A percentile compares a stretch with the other conserved stretches of the same genome.
phyloP scores from a whole-genome alignment of 1,140 invertebrate genomes.

The Cydia fagiglandana region DNA sequence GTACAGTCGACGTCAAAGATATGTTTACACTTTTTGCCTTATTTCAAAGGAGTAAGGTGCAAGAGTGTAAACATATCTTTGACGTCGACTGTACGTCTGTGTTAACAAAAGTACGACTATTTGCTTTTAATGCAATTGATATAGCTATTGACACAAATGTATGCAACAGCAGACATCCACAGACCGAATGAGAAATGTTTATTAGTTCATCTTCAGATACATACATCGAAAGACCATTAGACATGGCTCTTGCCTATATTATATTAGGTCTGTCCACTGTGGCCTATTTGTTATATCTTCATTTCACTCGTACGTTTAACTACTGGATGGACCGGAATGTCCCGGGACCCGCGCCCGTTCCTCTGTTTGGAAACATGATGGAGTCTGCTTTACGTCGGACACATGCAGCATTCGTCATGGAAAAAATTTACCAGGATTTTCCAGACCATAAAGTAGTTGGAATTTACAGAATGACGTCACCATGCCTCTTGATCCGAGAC shows the following conservation, averaged over 20 bases:
- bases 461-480: constrained; percentile 63
- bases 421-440: constrained; percentile 47
- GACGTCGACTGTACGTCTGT: too few relatives aligned
- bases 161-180: not conserved
- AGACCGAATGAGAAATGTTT: too few relatives aligned
- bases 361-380: constrained; percentile 46
- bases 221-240: not conserved
- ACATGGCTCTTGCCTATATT: not conserved
- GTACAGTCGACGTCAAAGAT: too few relatives aligned
- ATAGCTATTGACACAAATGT: not conserved
- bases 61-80: too few relatives aligned
- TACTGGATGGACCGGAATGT: constrained; percentile 49
- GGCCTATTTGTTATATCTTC: constrained; percentile 33
- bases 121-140: not conserved
- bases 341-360: constrained; percentile 37
- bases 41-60: too few relatives aligned
- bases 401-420: constrained; percentile 38
- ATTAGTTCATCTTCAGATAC: too few relatives aligned
- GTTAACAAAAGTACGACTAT: too few relatives aligned
- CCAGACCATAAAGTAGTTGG: constrained; percentile 59
- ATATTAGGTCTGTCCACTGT: not conserved
- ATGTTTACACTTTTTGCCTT: too few relatives aligned
- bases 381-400: constrained; percentile 41
- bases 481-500: constrained; percentile 78
- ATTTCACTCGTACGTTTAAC: constrained; percentile 44